Conservation (phyloP, 1,140 invertebrate species). For the Drosophila guanche region DNA sequence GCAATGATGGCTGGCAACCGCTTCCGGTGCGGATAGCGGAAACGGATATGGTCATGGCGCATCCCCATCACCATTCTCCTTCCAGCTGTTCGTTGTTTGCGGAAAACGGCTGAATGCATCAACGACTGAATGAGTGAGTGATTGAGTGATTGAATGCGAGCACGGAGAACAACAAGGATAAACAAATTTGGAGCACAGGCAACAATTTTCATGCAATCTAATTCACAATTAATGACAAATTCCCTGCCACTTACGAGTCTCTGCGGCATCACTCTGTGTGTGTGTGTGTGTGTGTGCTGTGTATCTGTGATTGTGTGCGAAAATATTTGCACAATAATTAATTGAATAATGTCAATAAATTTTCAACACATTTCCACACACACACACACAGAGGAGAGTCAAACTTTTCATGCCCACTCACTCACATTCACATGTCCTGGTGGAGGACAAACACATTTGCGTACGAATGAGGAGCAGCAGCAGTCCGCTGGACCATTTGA, state of each 20-base stretch:
- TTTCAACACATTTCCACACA: slow-evolving; percentile 80
- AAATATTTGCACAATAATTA: slow-evolving; percentile 84
- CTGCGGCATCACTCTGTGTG: neutral
- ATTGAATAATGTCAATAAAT: slow-evolving; percentile 83
- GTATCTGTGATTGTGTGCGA: slow-evolving; percentile 56
- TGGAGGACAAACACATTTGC: slow-evolving; percentile 80
- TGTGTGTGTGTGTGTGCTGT: slow-evolving; percentile 1
- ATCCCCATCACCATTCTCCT: slow-evolving; percentile 16
- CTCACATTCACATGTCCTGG: slow-evolving; percentile 61
- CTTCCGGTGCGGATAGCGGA: slow-evolving; percentile 62
- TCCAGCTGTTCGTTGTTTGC: slow-evolving; percentile 38
- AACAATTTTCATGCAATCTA: slow-evolving; percentile 76
- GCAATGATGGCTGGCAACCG: slow-evolving; percentile 32
- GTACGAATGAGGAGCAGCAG: slow-evolving; percentile 48
- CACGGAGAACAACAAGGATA: slow-evolving; percentile 46
- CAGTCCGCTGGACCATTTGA: slow-evolving; percentile 37
- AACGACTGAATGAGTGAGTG: slow-evolving; percentile 58
- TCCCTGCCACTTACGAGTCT: slow-evolving; percentile 72
- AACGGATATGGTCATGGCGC: slow-evolving; percentile 67
- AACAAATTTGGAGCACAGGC: slow-evolving; percentile 52
- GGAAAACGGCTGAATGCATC: slow-evolving; percentile 67
- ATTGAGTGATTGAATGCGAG: slow-evolving; percentile 36
- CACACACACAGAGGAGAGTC: slow-evolving; percentile 42
- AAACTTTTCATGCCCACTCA: slow-evolving; percentile 53
- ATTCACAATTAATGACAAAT: slow-evolving; percentile 82